phyloP scores from a whole-genome alignment of 2,888 invertebrate species.

The Eupithecia inturbata region DNA sequence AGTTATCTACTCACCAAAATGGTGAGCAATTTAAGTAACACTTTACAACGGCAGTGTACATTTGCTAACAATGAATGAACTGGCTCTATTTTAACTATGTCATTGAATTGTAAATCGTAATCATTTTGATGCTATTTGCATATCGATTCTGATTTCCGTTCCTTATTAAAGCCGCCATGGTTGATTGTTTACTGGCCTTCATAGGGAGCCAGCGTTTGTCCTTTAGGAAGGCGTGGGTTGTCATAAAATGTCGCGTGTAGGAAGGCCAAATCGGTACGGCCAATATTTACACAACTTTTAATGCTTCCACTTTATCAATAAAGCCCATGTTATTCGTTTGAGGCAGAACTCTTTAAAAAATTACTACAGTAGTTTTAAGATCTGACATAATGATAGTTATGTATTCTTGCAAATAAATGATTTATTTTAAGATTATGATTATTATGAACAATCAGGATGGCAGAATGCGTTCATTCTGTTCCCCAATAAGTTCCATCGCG shows the following conservation, averaged over 20 bases:
- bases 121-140: slow-evolving; percentile 72
- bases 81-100: slow-evolving; percentile 54
- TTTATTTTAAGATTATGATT: too few species aligned
- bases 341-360: neutral
- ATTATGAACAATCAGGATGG: neutral
- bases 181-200: slow-evolving; percentile 76
- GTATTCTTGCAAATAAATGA: too few species aligned
- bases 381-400: too few species aligned
- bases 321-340: neutral
- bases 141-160: slow-evolving; percentile 80
- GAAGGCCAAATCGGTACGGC: slow-evolving; percentile 58
- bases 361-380: too few species aligned
- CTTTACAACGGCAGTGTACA: slow-evolving; percentile 61
- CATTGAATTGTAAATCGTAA: slow-evolving; percentile 61
- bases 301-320: slow-evolving; percentile 6
- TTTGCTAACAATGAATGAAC: slow-evolving; percentile 76
- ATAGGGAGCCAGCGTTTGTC: slow-evolving; percentile 54
- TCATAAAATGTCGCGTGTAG: slow-evolving; percentile 52
- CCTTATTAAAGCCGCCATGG: slow-evolving; percentile 51
- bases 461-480: neutral
- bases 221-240: slow-evolving; percentile 64
- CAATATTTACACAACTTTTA: slow-evolving; percentile 45
- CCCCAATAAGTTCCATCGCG: neutral
- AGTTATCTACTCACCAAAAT: neutral
- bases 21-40: slow-evolving; percentile 26